These are phyloP conservation scores for Synergus umbraculus DNA, from an alignment of 2,888 invertebrate genomes.

Conservation along the genomic window DNA sequence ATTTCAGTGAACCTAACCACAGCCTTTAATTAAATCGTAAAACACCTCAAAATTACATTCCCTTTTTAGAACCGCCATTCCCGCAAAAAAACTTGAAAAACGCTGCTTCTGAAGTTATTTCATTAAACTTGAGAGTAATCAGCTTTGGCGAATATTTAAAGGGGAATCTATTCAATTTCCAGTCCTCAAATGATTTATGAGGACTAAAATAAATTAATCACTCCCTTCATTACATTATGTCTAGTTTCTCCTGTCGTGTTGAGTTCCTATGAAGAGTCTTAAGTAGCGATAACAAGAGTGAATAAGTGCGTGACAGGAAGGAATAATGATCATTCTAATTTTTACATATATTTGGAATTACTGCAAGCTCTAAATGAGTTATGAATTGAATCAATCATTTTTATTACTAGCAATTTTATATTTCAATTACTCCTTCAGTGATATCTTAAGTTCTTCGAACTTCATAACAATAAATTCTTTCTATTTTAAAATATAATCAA, in stretches of 20 bases:
- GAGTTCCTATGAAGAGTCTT: constrained; percentile 1
- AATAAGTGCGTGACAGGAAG: constrained; percentile 13
- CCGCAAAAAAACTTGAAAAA: no score
- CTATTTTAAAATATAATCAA: no score
- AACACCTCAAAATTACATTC: no score
- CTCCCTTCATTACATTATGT: constrained; percentile 16
- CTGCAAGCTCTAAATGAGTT: not conserved
- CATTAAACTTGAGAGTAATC: constrained; percentile 25
- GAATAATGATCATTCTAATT: constrained; percentile 1
- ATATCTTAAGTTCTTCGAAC: not conserved
- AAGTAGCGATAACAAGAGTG: not conserved
- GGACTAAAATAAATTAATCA: constrained; percentile 16
- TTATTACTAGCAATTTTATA: not conserved
- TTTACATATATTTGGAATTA: not conserved
- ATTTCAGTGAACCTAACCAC: no score
- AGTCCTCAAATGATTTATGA: constrained; percentile 21
- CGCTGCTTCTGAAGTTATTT: not conserved
- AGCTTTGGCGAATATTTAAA: not conserved
- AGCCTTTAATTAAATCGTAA: no score
- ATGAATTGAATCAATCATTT: not conserved
- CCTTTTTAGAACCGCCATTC: no score
- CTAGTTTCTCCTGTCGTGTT: constrained; percentile 19
- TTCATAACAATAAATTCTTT: no score
- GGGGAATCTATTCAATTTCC: constrained; percentile 10
- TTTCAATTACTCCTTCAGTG: not conserved